Percentiles rank a stretch among this genome's conserved stretches.
phyloP scores from a whole-genome alignment of 2,888 invertebrate genomes.

The Hemicrepidius hirtus region DNA sequence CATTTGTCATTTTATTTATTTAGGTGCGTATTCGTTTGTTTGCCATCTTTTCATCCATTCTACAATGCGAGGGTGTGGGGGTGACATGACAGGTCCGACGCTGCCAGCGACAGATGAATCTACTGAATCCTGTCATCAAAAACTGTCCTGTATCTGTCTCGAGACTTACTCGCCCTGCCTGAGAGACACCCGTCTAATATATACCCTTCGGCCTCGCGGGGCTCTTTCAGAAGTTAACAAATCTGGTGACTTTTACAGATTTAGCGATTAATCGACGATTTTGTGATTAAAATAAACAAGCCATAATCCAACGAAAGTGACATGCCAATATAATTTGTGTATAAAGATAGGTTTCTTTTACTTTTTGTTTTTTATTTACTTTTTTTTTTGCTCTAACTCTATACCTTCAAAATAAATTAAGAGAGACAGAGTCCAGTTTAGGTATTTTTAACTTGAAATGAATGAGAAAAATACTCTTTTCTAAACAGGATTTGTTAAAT shows the following conservation, averaged over 20 bases:
- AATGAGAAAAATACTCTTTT: background rate
- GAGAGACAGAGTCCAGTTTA: too few species aligned
- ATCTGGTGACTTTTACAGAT: slow-evolving; percentile 7
- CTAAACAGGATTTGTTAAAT: slow-evolving; percentile 16
- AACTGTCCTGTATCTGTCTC: slow-evolving; percentile 60
- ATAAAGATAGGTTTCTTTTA: too few species aligned
- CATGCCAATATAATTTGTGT: too few species aligned
- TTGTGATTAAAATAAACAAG: background rate
- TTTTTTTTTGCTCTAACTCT: too few species aligned
- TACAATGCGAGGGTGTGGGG: slow-evolving; percentile 45
- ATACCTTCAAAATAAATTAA: too few species aligned
- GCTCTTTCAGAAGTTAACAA: slow-evolving; percentile 25
- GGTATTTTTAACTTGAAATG: background rate
- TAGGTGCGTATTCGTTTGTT: slow-evolving; percentile 45
- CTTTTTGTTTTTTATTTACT: too few species aligned
- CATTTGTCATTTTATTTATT: slow-evolving; percentile 49
- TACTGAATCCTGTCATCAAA: slow-evolving; percentile 62
- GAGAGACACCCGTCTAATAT: slow-evolving; percentile 42
- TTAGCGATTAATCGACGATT: slow-evolving; percentile 4
- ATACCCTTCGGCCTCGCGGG: slow-evolving; percentile 37
- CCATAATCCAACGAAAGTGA: too few species aligned
- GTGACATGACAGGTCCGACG: slow-evolving; percentile 62
- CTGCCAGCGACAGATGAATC: slow-evolving; percentile 65
- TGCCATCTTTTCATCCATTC: slow-evolving; percentile 48
- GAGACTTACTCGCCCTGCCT: slow-evolving; percentile 45